Evolutionary conservation across 2,113 vertebrate species (phyloP).

Genomic region (Corythoichthys intestinalis): DNA sequence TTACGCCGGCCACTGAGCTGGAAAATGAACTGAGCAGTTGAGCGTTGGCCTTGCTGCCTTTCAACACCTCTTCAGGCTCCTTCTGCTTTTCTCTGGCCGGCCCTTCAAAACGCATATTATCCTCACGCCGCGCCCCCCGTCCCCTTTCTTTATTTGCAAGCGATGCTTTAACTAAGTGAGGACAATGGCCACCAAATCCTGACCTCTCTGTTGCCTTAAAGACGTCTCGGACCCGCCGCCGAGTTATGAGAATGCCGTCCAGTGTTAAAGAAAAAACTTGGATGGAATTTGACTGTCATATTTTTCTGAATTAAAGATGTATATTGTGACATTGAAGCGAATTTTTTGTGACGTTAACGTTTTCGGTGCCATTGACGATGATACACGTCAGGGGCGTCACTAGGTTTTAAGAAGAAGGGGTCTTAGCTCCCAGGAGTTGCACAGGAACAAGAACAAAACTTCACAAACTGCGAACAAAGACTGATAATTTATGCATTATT

Average conservation of each 20-base stretch:
- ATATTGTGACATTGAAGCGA: no score
- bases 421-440: no score
- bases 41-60: constrained; percentile 98
- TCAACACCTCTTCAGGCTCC: constrained; percentile 86
- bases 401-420: no score
- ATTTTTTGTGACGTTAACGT: no score
- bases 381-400: no score
- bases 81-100: constrained; percentile 79
- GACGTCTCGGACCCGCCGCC: constrained; percentile 45
- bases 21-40: constrained; percentile 99
- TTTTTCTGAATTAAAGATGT: no score
- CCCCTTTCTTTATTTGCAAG: constrained; percentile 55
- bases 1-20: constrained; percentile 97
- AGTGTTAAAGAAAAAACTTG: constrained; percentile 29
- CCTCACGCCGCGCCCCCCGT: constrained; percentile 67
- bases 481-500: no score
- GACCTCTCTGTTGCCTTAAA: constrained; percentile 51
- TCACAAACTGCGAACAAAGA: no score
- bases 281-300: constrained; percentile 21
- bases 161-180: constrained; percentile 63
- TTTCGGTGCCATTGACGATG: no score
- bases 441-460: no score
- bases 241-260: constrained; percentile 45
- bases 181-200: constrained; percentile 60
- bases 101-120: constrained; percentile 87